Evolutionary conservation across 2,888 invertebrate species (phyloP).

Genomic region (Andrena minutula): DNA sequence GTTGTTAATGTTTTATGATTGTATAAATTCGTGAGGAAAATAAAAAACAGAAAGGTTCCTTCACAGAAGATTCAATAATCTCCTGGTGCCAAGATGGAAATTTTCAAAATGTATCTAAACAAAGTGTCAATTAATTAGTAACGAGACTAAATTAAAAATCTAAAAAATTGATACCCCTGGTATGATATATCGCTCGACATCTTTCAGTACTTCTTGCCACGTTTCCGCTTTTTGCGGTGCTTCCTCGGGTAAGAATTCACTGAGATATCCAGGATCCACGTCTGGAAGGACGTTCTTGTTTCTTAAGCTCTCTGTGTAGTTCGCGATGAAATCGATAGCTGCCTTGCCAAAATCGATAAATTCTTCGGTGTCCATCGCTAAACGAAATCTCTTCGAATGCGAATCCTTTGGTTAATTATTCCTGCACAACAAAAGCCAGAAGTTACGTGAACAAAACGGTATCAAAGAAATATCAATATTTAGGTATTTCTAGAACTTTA

Average conservation of each 20-base stretch:
- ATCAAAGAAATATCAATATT: no score
- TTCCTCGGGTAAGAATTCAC: constrained; percentile 91
- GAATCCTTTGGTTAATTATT: background rate
- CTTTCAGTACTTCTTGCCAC: constrained; percentile 94
- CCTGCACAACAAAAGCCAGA: background rate
- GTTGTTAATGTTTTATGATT: no score
- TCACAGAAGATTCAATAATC: background rate
- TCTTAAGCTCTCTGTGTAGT: constrained; percentile 94
- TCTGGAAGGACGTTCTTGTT: constrained; percentile 92
- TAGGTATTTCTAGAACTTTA: no score
- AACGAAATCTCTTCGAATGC: constrained; percentile 9
- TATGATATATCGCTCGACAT: constrained; percentile 94
- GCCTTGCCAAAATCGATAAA: constrained; percentile 95
- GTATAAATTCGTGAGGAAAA: no score
- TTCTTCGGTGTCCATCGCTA: constrained; percentile 90
- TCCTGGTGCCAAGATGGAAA: no score
- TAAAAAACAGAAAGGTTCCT: no score
- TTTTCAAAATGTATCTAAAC: background rate
- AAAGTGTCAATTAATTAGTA: background rate
- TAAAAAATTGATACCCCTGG: constrained; percentile 89
- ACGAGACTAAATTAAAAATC: constrained; percentile 26
- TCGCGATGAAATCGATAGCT: constrained; percentile 95
- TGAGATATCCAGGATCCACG: constrained; percentile 95
- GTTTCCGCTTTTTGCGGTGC: constrained; percentile 93
- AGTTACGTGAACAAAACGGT: no score